Evolutionary conservation across 2,113 vertebrate species (phyloP).

Genomic region (Syngnathus scovelli): DNA sequence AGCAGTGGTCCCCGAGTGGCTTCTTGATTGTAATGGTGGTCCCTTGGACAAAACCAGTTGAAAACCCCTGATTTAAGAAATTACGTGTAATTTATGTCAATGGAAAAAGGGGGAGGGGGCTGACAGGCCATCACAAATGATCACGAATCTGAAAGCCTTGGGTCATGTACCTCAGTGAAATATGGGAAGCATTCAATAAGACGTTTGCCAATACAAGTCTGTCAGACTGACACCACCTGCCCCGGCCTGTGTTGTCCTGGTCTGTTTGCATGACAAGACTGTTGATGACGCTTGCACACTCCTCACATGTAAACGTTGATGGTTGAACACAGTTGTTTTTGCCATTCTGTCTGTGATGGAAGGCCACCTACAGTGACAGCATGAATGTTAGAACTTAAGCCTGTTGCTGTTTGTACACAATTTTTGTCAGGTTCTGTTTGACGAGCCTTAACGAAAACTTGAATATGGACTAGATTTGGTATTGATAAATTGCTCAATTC

Average conservation of each 20-base stretch:
- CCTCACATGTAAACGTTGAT: conserved; percentile 17
- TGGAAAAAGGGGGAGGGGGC: no score
- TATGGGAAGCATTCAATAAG: not conserved
- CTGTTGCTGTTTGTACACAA: not conserved
- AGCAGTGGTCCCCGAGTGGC: no score
- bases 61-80: no score
- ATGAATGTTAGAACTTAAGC: not conserved
- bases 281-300: conserved; percentile 1
- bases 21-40: no score
- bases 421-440: not conserved
- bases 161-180: conserved; percentile 45
- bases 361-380: conserved; percentile 42
- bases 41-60: no score
- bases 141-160: not conserved
- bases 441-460: not conserved
- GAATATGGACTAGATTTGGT: not conserved
- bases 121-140: not conserved
- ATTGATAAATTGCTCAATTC: not conserved
- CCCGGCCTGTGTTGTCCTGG: not conserved
- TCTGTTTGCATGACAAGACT: conserved; percentile 15
- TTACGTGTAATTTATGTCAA: no score
- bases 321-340: conserved; percentile 23
- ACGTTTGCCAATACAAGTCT: conserved; percentile 10
- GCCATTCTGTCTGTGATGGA: conserved; percentile 48
- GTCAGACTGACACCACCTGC: conserved; percentile 61